Evolutionary conservation across 2,888 invertebrate genomes (phyloP).

Genomic region (Mimas tiliae): DNA sequence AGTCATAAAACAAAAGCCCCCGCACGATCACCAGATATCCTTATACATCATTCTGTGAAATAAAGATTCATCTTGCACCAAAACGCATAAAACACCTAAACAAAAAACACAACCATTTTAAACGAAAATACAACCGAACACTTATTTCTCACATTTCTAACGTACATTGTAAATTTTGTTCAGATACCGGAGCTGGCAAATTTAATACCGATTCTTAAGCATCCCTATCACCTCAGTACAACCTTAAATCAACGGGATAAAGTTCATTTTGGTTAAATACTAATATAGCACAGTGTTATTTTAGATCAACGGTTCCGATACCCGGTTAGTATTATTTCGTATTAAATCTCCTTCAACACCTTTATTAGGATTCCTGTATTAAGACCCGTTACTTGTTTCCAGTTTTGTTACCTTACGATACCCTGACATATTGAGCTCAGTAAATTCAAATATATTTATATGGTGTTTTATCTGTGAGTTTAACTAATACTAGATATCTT

Average conservation of each 20-base stretch:
- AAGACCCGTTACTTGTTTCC: slow-evolving; percentile 29
- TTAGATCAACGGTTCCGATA: slow-evolving; percentile 50
- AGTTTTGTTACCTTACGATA: slow-evolving; percentile 36
- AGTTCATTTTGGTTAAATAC: slow-evolving; percentile 22
- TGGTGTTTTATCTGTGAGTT: background rate
- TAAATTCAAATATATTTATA: slow-evolving; percentile 6
- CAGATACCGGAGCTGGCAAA: slow-evolving; percentile 32
- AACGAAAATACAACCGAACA: background rate
- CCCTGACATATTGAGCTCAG: slow-evolving; percentile 14
- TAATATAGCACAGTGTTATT: slow-evolving; percentile 27
- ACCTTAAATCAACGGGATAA: slow-evolving; percentile 22
- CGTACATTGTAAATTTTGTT: slow-evolving; percentile 20
- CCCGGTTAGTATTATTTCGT: slow-evolving; percentile 41
- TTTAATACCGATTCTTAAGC: slow-evolving; percentile 23
- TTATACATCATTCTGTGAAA: slow-evolving; percentile 12
- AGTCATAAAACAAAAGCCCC: background rate
- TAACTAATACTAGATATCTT: background rate
- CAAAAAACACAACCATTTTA: background rate
- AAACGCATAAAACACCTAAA: background rate
- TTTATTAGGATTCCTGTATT: slow-evolving; percentile 46
- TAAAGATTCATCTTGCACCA: slow-evolving; percentile 13
- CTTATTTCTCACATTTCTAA: slow-evolving; percentile 25
- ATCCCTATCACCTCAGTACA: background rate
- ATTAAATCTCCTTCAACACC: slow-evolving; percentile 53
- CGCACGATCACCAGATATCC: slow-evolving; percentile 15